Evolutionary conservation across 2,113 vertebrate species (phyloP), one percentile per base, ranked within the genome.

Genomic region (Ellobius talpinus): DNA sequence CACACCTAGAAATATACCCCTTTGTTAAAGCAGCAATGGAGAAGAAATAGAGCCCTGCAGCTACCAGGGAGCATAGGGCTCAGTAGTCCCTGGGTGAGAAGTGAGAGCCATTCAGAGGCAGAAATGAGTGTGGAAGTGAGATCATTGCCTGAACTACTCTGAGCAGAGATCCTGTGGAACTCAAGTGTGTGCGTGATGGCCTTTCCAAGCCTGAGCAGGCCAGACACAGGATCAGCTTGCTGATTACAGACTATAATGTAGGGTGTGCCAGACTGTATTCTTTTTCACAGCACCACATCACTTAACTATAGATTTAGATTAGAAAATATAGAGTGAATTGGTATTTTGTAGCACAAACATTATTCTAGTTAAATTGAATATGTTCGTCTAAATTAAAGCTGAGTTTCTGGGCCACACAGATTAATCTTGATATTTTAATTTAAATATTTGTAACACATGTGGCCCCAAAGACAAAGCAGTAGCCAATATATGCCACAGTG

Each of bases 241-340:
- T 70, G 42, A 87, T 91, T 93, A 90, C 92, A 78, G 79, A 72
- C 73, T 79, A 58, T 1, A 84, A 5, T 10, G 7, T 47, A 82
- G 19, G 47, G 3, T 70, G 4, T 79, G 63, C 73, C 47, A 84
- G n/a, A 76, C 77, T 84, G 29, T 86, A 92, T 21, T 90, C 52
- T 66, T 65, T 42, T 52, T 72, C 94, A 58, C n/a, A 94, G 39
- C 47, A 29, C 2, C 1, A 9, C 63, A 77, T 45, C 47, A 21
- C n/a, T 90, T 90, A 68, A 79, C 82, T 82, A 72, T 19, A 82
- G 31, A 89, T 92, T 84, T 92, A 74, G 42, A 74, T 94, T 5
- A 95, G 50, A 90, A 96, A 97, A 50, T 72, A 24, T 47, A 66
- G 84, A 95, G 47, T 21, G 33, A 66, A 23, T 92, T 94, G 70